Base-by-base conservation (phyloP, 2,113 vertebrate genomes). In the Thermophis baileyi region DNA sequence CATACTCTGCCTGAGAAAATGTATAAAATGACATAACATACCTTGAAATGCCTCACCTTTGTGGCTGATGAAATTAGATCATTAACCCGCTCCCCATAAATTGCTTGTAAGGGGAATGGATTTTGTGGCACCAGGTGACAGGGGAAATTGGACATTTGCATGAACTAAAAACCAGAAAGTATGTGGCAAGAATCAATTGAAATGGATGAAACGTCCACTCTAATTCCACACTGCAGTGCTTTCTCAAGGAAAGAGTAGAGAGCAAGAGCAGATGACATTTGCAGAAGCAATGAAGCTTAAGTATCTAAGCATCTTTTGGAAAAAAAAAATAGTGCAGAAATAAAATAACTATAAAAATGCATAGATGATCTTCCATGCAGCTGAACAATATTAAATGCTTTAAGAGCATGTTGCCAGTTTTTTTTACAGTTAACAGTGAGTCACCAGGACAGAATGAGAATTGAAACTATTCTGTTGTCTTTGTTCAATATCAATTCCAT, bases 31-130 rank as follows among this genome's bases (percentile, higher is more conserved):
- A 88, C 94, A 90, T n/a, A 97, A 94, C 95, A 96, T 95, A 97
- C 96, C 95, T 94, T 96, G 94, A 87, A 92, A 88, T 96, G 95
- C 96, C 96, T 96, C 94, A 96, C 95, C 85, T 95, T 95, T 91
- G 94, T 94, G 91, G 96, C 93, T 97, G 96, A 35, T 94, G 93
- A 95, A 96, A 95, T 88, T 93, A 96, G 95, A 93, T 92, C 93
- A 91, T 94, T 94, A 35, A 24, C 10, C n/a, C 85, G 87, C 5
- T 4, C 22, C 11, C 25, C 44, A 91, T 35, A 24, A 44, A 50
- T 50, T 95, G 95, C 93, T 92, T 93, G 90, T 90, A 92, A 90
- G 89, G 92, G 54, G 91, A 89, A 51, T 93, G 92, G 50, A 49
- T 95, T 94, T 94, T 94, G 95, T 90, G 94, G 95, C 96, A 95